Conservation (phyloP, 2,888 invertebrate genomes). For the Drosophila tanythrix region DNA sequence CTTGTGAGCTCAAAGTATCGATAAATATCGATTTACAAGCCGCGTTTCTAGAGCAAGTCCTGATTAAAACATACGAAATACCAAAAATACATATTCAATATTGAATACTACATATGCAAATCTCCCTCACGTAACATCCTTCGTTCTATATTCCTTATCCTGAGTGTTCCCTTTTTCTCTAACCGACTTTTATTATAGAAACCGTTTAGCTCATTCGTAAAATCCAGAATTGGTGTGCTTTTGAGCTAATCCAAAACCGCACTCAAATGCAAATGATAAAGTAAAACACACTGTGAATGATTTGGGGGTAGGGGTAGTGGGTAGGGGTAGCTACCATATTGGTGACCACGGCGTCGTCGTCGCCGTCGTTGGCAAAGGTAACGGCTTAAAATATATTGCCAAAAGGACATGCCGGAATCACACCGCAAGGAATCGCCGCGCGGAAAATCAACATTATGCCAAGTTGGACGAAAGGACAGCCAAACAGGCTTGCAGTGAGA, state of each 20-base stretch:
- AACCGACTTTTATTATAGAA: background rate
- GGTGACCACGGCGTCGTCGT: conserved; percentile 60
- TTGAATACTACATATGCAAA: background rate
- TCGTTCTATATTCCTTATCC: background rate
- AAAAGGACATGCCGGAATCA: conserved; percentile 81
- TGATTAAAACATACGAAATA: too few species aligned
- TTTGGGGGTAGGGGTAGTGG: conserved; percentile 1
- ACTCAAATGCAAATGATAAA: background rate
- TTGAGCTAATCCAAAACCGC: background rate
- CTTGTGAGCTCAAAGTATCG: background rate
- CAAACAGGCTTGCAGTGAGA: conserved; percentile 13
- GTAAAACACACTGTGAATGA: conserved; percentile 43
- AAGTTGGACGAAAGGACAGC: conserved; percentile 46
- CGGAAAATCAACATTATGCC: conserved; percentile 82
- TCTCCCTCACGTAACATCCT: fast-evolving
- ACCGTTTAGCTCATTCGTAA: too few species aligned
- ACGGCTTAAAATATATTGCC: conserved; percentile 77
- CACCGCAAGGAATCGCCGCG: conserved; percentile 84
- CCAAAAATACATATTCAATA: too few species aligned
- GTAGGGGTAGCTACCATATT: conserved; percentile 43
- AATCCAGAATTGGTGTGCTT: background rate
- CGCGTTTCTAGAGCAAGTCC: background rate
- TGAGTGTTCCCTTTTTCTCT: background rate
- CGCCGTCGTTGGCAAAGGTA: conserved; percentile 54
- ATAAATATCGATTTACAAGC: background rate